Percentiles rank a stretch among this genome's conserved stretches.
Conservation (phyloP, 2,888 invertebrate species). For the Cephus nigrinus region DNA sequence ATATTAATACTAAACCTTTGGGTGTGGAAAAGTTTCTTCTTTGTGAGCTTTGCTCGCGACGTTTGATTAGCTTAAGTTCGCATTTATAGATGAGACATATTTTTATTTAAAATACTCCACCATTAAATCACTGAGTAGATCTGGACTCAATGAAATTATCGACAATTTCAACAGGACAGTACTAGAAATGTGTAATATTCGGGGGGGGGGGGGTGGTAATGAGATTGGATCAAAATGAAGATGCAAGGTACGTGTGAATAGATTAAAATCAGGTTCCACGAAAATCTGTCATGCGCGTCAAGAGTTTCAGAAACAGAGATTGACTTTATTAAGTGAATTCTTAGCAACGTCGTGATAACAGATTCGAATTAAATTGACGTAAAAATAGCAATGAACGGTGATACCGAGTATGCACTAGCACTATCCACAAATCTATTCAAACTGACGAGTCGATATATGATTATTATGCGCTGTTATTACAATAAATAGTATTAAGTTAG, state of each 20-base stretch:
- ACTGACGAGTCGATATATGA: conserved; percentile 28
- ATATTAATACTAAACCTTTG: no score
- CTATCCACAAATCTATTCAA: conserved; percentile 52
- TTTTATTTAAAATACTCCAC: no score
- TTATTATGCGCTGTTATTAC: conserved; percentile 23
- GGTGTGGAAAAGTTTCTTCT: no score
- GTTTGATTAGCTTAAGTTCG: no score
- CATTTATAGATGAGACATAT: no score
- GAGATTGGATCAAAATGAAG: conserved; percentile 7
- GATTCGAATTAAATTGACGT: neutral
- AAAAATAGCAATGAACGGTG: conserved; percentile 32
- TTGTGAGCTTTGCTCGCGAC: no score
- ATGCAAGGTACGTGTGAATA: conserved; percentile 22
- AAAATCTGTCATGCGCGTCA: conserved; percentile 14
- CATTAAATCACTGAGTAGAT: no score
- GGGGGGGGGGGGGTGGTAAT: no score
- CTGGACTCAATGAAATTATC: no score
- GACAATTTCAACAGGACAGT: no score
- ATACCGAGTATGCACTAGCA: conserved; percentile 38
- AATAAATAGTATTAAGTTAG: conserved; percentile 59
- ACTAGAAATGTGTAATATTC: no score
- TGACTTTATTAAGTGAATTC: conserved; percentile 13
- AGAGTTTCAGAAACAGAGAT: neutral
- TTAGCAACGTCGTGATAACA: conserved; percentile 8
- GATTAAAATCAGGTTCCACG: conserved; percentile 26